Conservation (phyloP, 2,888 invertebrate genomes). For the Xestia c-nigrum region DNA sequence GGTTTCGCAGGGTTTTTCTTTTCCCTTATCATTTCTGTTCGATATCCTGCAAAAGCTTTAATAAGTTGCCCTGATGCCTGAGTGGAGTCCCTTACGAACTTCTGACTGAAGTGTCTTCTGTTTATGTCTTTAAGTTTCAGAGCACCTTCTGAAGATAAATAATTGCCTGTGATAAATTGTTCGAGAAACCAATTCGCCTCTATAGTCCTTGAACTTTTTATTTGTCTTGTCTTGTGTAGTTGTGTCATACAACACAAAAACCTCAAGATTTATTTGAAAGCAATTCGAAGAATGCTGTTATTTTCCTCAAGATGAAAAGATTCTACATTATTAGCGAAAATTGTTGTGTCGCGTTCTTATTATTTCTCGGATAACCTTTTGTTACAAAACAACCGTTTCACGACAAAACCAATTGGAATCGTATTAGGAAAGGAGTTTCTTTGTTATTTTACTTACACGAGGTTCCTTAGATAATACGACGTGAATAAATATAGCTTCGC, state of each 20-base stretch:
- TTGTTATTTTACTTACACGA: conserved; percentile 36
- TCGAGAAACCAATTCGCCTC: conserved; percentile 7
- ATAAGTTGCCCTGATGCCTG: neutral
- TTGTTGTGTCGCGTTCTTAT: conserved; percentile 43
- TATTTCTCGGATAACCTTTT: conserved; percentile 57
- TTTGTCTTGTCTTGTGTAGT: too few species aligned
- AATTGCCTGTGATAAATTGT: conserved; percentile 16
- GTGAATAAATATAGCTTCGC: conserved; percentile 26
- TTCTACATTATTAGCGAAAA: conserved; percentile 49
- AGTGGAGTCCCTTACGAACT: neutral
- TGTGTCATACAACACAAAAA: conserved; percentile 10
- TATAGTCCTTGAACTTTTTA: conserved; percentile 42
- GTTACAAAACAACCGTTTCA: conserved; percentile 31
- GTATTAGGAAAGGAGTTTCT: conserved; percentile 40
- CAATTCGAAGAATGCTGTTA: conserved; percentile 23
- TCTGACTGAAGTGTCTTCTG: neutral
- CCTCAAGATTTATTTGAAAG: conserved; percentile 36
- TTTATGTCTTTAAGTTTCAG: neutral
- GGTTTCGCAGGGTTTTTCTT: neutral
- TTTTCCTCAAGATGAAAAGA: conserved; percentile 40
- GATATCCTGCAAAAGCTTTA: neutral
- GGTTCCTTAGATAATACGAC: conserved; percentile 6
- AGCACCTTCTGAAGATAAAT: neutral
- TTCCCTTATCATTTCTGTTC: neutral
- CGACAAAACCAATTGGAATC: conserved; percentile 54